A percentile compares a stretch with the other conserved stretches of the same genome.
Evolutionary conservation across 2,888 invertebrate genomes (phyloP).

Genomic region (Caenorhabditis uteleia): DNA sequence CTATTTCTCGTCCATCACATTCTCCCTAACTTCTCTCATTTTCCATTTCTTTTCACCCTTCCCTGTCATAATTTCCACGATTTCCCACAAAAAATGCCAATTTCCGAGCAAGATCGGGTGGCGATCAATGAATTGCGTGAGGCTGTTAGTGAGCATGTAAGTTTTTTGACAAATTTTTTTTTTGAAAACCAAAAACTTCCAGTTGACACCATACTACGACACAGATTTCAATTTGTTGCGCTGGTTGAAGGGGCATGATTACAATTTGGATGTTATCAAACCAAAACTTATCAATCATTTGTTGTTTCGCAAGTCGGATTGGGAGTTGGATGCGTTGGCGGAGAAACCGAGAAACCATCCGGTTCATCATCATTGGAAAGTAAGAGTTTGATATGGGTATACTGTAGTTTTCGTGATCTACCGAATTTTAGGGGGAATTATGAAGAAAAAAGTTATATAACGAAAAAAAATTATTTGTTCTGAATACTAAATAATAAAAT

Average conservation of each 20-base stretch:
- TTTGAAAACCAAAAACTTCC: constrained; percentile 3
- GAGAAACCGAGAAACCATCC: constrained; percentile 50
- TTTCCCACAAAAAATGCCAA: constrained; percentile 31
- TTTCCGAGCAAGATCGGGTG: constrained; percentile 41
- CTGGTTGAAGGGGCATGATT: constrained; percentile 58
- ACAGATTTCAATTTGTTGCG: constrained; percentile 60
- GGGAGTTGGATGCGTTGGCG: constrained; percentile 53
- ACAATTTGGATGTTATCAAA: constrained; percentile 50
- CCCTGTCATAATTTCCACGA: too few relatives aligned
- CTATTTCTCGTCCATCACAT: not conserved
- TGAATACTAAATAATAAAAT: not conserved
- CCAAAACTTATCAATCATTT: constrained; percentile 57
- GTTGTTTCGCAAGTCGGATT: constrained; percentile 52
- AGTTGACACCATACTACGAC: constrained; percentile 61
- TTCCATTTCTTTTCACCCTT: not conserved
- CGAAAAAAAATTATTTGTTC: not conserved
- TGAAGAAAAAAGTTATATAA: not conserved
- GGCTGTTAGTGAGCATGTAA: constrained; percentile 50
- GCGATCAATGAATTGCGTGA: constrained; percentile 52
- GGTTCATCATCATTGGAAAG: constrained; percentile 61
- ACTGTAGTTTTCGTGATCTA: not conserved
- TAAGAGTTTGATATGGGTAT: constrained; percentile 4
- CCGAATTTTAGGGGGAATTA: not conserved
- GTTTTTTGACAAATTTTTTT: constrained; percentile 4
- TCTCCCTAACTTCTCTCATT: not conserved